Evolutionary conservation across 1,140 invertebrate genomes (phyloP).

Genomic region (Drosophila willistoni): DNA sequence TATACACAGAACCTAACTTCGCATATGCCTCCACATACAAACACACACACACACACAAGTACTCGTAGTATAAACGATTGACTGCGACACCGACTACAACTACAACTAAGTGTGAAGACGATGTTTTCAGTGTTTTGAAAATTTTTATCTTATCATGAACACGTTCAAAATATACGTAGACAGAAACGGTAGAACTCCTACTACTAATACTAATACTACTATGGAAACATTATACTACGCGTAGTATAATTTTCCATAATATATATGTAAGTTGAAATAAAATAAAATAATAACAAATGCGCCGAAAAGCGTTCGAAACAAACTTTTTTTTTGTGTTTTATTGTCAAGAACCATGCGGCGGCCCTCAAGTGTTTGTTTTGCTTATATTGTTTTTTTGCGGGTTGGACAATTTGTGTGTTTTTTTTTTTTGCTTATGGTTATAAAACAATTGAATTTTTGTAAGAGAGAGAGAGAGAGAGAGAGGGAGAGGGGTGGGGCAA

Average conservation of each 20-base stretch:
- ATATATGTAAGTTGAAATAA: slow-evolving; percentile 12
- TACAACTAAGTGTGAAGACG: slow-evolving; percentile 4
- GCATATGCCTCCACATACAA: neutral
- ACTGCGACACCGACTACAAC: neutral
- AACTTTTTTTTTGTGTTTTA: slow-evolving; percentile 33
- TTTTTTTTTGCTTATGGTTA: slow-evolving; percentile 18
- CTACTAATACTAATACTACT: neutral
- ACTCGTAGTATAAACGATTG: too few relatives aligned
- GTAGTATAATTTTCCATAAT: slow-evolving; percentile 27
- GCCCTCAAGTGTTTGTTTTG: slow-evolving; percentile 71
- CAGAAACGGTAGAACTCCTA: slow-evolving; percentile 10
- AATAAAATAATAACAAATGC: slow-evolving; percentile 70
- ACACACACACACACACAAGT: too few relatives aligned
- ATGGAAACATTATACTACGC: slow-evolving; percentile 29
- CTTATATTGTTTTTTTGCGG: slow-evolving; percentile 24
- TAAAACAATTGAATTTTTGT: slow-evolving; percentile 54
- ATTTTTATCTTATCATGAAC: slow-evolving; percentile 49
- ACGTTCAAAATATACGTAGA: slow-evolving; percentile 51
- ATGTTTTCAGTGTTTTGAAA: slow-evolving; percentile 10
- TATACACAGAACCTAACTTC: neutral
- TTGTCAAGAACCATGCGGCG: slow-evolving; percentile 57
- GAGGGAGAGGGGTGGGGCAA: neutral
- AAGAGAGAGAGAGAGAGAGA: slow-evolving; percentile 11
- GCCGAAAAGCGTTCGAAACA: slow-evolving; percentile 49
- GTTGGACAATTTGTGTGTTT: slow-evolving; percentile 15